Evolutionary conservation across 1,140 invertebrate genomes (phyloP).

Genomic region (Trichonephila clavata): DNA sequence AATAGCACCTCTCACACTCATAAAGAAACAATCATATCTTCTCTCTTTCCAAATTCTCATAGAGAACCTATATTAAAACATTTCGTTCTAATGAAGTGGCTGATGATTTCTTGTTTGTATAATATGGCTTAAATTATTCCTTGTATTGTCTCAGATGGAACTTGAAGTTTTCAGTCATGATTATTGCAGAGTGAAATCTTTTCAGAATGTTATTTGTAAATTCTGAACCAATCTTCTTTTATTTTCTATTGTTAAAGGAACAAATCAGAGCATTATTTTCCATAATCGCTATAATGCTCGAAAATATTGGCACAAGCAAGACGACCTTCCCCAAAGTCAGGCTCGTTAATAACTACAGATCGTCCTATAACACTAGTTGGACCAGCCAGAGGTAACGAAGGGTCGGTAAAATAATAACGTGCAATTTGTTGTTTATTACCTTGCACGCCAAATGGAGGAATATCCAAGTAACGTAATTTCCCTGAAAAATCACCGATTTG

Average conservation of each 20-base stretch:
- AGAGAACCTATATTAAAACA: conserved; percentile 33
- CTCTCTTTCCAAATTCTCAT: conserved; percentile 46
- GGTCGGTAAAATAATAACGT: conserved; percentile 85
- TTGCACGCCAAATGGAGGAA: conserved; percentile 81
- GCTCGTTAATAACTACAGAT: conserved; percentile 91
- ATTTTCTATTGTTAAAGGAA: conserved; percentile 3
- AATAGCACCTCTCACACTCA: neutral
- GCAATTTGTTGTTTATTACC: conserved; percentile 69
- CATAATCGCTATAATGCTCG: conserved; percentile 75
- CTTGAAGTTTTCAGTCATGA: conserved; percentile 32
- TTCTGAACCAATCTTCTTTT: conserved; percentile 6
- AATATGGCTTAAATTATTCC: conserved; percentile 36
- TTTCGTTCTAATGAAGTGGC: conserved; percentile 53
- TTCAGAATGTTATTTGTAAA: neutral
- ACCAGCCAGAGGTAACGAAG: conserved; percentile 91
- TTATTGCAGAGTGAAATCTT: neutral
- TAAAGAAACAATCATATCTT: neutral
- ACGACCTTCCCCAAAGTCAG: conserved; percentile 78
- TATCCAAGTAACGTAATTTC: conserved; percentile 90
- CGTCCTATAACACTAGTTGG: conserved; percentile 89
- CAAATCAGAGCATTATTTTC: conserved; percentile 66
- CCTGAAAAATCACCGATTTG: conserved; percentile 94
- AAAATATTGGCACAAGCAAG: conserved; percentile 78
- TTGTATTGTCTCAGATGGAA: conserved; percentile 34
- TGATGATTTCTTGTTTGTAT: conserved; percentile 43